Base-by-base conservation (phyloP, 2,113 vertebrate species). In the Plecotus auritus region DNA sequence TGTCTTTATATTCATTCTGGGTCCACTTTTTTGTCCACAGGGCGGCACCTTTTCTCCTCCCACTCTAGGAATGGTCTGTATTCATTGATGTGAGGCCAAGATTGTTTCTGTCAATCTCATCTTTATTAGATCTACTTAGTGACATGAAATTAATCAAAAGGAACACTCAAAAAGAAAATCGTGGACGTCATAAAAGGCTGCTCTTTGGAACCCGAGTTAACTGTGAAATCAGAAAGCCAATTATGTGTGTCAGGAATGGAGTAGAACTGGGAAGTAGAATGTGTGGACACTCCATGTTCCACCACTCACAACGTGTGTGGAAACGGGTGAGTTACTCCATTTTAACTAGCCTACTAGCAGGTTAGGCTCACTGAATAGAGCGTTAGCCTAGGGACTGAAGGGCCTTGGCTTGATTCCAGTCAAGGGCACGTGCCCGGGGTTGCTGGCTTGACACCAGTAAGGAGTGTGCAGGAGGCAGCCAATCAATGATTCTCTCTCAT, bases 71-170 rank as follows among this genome's bases (percentile, higher is more conserved):
- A 66, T 20, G 2, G 5, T 54, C 40, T 82, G 85, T 74, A 54
- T 42, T 69, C 73, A 18, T 4, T 82, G 56, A 47, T 32, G 9
- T 23, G 40, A 49, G 4, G 32, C 47, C 93, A 94, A 85, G 9
- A 92, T 16, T 95, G 13, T 69, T 47, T n/a, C 1, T 83, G 91
- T 32, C 72, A 80, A 30, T 54, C 32, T 42, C 22, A 4, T 59
- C 47, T 40, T 20, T 51, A 84, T 87, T 47, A 17, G 9, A 83
- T 88, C 18, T 77, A 66, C 12, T 69, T 49, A 82, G 20, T 92
- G 73, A 77, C 77, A 72, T 92, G 78, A 35, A 17, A 73, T 80
- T 88, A 85, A 51, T 26, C n/a, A 64, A 82, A 96, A 84, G 40
- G 77, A 0, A 35, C 20, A 81, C 9, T 51, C 81, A 82, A 76